Percentiles rank a stretch among this genome's conserved stretches.
These are phyloP conservation scores for Cossypha dichroa DNA, from an alignment of 2,797 vertebrate genomes.

Conservation along the genomic window DNA sequence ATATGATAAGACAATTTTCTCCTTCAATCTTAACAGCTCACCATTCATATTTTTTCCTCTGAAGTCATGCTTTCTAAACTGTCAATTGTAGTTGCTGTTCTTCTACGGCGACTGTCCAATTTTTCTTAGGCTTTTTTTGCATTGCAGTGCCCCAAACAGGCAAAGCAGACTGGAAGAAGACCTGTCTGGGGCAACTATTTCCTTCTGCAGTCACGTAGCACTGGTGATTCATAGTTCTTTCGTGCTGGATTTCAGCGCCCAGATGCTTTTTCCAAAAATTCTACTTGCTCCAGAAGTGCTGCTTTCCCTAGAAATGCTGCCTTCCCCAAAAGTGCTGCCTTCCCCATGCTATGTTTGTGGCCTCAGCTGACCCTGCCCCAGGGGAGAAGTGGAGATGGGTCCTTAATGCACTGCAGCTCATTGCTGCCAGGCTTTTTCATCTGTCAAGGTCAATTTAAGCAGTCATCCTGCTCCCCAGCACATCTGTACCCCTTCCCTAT, in stretches of 20 bases:
- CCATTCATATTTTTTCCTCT: not conserved
- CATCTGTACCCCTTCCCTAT: not conserved
- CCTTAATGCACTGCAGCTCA: not conserved
- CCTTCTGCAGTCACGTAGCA: rapidly evolving
- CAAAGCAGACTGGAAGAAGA: not conserved
- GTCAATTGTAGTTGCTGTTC: not conserved
- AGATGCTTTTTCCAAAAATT: not conserved
- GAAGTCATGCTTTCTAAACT: not conserved
- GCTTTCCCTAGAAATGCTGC: not conserved
- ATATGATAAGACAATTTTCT: not conserved
- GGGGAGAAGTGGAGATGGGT: not conserved
- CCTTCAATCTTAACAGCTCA: not conserved
- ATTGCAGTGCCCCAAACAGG: not conserved
- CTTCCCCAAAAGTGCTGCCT: not conserved
- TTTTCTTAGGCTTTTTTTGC: not conserved
- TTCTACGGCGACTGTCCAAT: not conserved
- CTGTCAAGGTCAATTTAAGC: not conserved
- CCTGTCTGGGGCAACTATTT: not conserved
- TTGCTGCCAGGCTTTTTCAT: not conserved
- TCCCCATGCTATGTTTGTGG: not conserved
- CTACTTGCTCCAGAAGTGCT: not conserved
- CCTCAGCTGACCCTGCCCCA: not conserved
- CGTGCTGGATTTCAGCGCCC: rapidly evolving
- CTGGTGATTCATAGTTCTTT: not conserved
- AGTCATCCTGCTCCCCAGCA: not conserved